phyloP scores from a whole-genome alignment of 2,113 vertebrate genomes.

The Saccopteryx leptura region DNA sequence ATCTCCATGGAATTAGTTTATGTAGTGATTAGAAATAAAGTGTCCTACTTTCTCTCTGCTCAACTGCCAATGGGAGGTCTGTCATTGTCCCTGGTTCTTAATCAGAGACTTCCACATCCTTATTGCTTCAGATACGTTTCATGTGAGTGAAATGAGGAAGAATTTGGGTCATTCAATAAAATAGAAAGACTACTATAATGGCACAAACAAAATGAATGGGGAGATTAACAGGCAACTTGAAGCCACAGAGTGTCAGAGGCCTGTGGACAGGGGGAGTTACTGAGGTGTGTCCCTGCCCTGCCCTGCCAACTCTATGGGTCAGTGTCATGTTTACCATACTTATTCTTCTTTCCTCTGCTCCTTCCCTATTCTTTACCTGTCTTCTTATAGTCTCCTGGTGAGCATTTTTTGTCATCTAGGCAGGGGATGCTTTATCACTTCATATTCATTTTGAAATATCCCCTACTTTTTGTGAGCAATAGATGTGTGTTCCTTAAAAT shows the following conservation, averaged over 20 bases:
- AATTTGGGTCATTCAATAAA: background rate
- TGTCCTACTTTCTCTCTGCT: background rate
- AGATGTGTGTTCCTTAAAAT: background rate
- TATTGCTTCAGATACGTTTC: background rate
- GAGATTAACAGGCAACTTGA: background rate
- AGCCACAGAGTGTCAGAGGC: background rate
- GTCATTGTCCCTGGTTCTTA: background rate
- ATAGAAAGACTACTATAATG: background rate
- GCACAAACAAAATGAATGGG: background rate
- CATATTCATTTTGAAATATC: no score
- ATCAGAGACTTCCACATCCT: background rate
- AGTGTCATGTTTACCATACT: background rate
- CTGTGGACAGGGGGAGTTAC: no score
- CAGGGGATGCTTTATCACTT: no score
- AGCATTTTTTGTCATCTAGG: background rate
- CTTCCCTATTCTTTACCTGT: background rate
- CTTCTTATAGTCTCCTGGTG: background rate
- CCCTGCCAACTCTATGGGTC: background rate
- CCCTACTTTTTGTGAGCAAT: no score
- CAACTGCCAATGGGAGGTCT: background rate
- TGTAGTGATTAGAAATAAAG: background rate
- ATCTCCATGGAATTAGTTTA: background rate
- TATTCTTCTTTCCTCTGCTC: background rate
- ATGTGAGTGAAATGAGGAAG: background rate
- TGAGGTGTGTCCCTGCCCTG: background rate